A percentile compares a stretch with the other conserved stretches of the same genome.
phyloP scores from a whole-genome alignment of 2,113 vertebrate species.

The Poeciliopsis retropinna region DNA sequence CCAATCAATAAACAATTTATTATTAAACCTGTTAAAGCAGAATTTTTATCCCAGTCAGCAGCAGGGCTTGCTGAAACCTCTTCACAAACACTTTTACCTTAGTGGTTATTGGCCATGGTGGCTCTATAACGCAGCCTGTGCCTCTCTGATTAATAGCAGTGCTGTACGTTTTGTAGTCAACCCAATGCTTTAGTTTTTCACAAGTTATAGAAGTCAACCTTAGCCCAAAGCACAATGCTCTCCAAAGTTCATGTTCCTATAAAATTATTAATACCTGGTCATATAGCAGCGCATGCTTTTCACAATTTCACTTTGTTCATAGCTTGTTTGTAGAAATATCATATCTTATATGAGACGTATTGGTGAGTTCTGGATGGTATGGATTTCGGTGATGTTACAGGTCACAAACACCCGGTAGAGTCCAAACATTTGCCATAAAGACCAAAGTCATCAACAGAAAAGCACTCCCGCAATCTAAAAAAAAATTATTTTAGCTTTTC shows the following conservation, averaged over 20 bases:
- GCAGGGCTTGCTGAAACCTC: slow-evolving; percentile 3
- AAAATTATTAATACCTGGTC: slow-evolving; percentile 37
- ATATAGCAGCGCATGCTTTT: background rate
- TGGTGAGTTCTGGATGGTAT: slow-evolving; percentile 18
- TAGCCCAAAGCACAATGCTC: slow-evolving; percentile 23
- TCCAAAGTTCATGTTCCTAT: slow-evolving; percentile 33
- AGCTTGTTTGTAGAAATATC: slow-evolving; percentile 40
- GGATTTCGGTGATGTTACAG: too few species aligned
- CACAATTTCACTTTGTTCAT: slow-evolving; percentile 50
- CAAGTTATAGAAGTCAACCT: slow-evolving; percentile 24
- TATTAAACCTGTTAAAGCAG: slow-evolving; percentile 10
- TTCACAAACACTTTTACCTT: slow-evolving; percentile 21
- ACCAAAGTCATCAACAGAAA: too few species aligned
- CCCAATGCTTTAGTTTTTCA: slow-evolving; percentile 13
- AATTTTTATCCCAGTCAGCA: slow-evolving; percentile 9
- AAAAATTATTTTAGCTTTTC: too few species aligned
- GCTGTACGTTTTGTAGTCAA: background rate
- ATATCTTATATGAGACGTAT: slow-evolving; percentile 32
- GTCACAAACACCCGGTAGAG: too few species aligned
- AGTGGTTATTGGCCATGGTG: slow-evolving; percentile 1
- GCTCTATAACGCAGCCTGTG: slow-evolving; percentile 8
- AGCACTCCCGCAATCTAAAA: too few species aligned
- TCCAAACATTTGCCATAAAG: too few species aligned
- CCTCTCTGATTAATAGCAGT: slow-evolving; percentile 17
- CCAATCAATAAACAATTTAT: slow-evolving; percentile 10